phyloP scores from a whole-genome alignment of 1,140 invertebrate genomes.

The Mactra quadrangularis region DNA sequence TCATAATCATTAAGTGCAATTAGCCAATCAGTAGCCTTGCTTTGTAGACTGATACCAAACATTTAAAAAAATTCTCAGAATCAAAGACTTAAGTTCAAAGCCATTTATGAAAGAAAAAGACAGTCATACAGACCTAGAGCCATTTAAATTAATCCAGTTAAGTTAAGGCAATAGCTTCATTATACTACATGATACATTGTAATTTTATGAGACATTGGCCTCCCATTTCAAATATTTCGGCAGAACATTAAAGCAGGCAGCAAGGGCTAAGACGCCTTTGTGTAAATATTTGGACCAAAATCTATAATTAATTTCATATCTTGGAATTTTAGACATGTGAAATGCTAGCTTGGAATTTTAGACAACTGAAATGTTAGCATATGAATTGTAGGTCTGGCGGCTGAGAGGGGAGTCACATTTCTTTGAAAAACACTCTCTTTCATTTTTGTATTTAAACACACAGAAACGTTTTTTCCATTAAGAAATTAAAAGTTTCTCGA shows the following conservation, averaged over 20 bases:
- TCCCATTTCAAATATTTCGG: slow-evolving; percentile 30
- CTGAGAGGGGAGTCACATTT: too few relatives aligned
- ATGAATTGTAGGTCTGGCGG: background rate
- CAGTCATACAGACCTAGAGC: too few relatives aligned
- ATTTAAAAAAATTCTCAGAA: too few relatives aligned
- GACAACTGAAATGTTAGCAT: slow-evolving; percentile 16
- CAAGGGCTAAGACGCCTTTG: slow-evolving; percentile 44
- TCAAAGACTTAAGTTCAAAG: too few relatives aligned
- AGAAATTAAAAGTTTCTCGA: background rate
- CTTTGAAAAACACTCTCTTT: background rate
- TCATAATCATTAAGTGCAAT: too few relatives aligned
- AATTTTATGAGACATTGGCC: background rate
- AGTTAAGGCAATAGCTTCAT: too few relatives aligned
- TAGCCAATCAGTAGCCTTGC: too few relatives aligned
- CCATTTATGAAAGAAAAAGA: too few relatives aligned
- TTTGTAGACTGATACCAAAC: too few relatives aligned
- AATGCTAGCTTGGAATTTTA: background rate
- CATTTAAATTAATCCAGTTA: too few relatives aligned
- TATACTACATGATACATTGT: too few relatives aligned
- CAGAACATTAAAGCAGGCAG: background rate
- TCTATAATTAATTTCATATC: slow-evolving; percentile 64
- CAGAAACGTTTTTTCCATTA: background rate
- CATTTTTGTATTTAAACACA: background rate
- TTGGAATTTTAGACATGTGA: slow-evolving; percentile 52
- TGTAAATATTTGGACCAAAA: slow-evolving; percentile 62